Conservation (phyloP, 1,140 invertebrate species). For the Hirudo medicinalis region DNA sequence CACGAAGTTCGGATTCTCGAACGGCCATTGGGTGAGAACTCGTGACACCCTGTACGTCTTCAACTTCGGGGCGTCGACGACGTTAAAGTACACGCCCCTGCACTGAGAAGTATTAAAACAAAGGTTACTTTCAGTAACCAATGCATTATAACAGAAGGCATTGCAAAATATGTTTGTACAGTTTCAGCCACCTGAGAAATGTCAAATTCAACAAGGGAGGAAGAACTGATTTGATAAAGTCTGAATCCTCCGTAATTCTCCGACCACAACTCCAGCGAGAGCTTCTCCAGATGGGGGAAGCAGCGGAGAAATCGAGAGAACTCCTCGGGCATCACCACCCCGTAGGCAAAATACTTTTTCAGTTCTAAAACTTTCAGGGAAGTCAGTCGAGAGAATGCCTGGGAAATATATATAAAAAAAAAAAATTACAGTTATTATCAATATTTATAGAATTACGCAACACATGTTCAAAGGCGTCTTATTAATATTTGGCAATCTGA, state of each 20-base stretch:
- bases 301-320: slow-evolving; percentile 28
- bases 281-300: slow-evolving; percentile 24
- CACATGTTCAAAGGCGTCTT: too few species aligned
- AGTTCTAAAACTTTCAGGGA: slow-evolving; percentile 31
- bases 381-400: slow-evolving; percentile 29
- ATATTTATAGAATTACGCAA: too few species aligned
- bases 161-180: too few species aligned
- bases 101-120: slow-evolving; percentile 25
- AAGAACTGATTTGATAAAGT: slow-evolving; percentile 28
- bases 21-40: slow-evolving; percentile 23
- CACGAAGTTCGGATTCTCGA: slow-evolving; percentile 27
- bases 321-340: slow-evolving; percentile 27
- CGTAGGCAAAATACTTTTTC: slow-evolving; percentile 36
- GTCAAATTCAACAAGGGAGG: slow-evolving; percentile 32
- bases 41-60: slow-evolving; percentile 27
- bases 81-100: slow-evolving; percentile 33
- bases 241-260: slow-evolving; percentile 29
- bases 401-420: too few species aligned
- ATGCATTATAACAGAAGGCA: too few species aligned
- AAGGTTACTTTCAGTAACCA: too few species aligned
- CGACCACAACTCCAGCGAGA: slow-evolving; percentile 36
- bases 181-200: slow-evolving; percentile 24
- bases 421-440: too few species aligned
- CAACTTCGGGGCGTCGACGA: slow-evolving; percentile 29
- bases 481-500: too few species aligned